phyloP scores from a whole-genome alignment of 2,113 vertebrate genomes.

The Coturnix japonica region DNA sequence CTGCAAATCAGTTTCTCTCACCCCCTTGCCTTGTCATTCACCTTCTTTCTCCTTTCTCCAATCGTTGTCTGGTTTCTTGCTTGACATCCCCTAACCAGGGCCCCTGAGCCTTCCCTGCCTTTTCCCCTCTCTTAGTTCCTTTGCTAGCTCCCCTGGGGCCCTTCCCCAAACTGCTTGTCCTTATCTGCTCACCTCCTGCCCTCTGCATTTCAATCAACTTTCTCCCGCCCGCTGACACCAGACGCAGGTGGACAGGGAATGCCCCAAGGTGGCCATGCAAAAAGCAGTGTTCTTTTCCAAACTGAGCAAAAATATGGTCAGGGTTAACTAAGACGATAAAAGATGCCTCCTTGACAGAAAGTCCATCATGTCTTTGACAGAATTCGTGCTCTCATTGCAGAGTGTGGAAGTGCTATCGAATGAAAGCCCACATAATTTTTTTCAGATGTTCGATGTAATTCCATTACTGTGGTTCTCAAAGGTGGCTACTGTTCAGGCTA shows the following conservation, averaged over 20 bases:
- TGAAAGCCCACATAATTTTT: slow-evolving; percentile 46
- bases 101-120: background rate
- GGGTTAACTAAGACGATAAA: background rate
- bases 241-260: background rate
- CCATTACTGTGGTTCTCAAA: slow-evolving; percentile 15
- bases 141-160: background rate
- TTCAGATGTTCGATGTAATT: slow-evolving; percentile 25
- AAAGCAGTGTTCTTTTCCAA: background rate
- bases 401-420: slow-evolving; percentile 13
- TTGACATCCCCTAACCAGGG: background rate
- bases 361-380: background rate
- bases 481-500: slow-evolving; percentile 55
- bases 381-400: background rate
- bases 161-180: background rate
- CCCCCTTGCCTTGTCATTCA: background rate
- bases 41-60: background rate
- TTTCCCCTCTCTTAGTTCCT: background rate
- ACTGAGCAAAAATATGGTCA: background rate
- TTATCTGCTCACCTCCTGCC: background rate
- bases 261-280: background rate
- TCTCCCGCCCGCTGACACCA: background rate
- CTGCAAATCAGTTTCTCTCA: background rate
- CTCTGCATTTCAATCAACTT: background rate
- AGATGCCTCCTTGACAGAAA: background rate
- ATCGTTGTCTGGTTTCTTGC: background rate